Evolutionary conservation across 2,113 vertebrate species (phyloP), one percentile per base, ranked within the genome.

Genomic region (Chaetops frenatus): DNA sequence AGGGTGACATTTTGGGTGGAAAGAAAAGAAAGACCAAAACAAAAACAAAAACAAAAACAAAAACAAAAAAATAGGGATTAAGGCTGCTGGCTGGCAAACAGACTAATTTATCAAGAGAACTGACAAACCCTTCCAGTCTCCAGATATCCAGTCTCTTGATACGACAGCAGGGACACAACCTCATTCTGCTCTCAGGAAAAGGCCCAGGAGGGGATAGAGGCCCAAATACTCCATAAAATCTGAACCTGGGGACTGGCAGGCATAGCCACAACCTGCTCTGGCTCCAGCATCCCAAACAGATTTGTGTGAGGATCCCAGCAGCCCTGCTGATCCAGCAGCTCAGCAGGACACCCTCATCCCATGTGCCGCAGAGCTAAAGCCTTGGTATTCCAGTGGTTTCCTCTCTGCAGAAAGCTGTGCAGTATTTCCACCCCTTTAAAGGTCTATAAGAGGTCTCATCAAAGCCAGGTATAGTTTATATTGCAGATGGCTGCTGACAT

Each of bases 401-500:
- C 86, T 82, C 74, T 79, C 81, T 1, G 16, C 73, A 92, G 89
- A 94, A 70, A 95, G 70, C 85, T 22, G 2, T 60, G 93, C 74
- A 70, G 88, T 72, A 92, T 91, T 92, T 94, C 91, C 72, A 92
- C 54, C 78, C 76, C 67, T 92, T 94, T 84, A 94, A 97, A 95
- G 83, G 95, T 93, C 96, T 85, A 44, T 85, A 89, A 94, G 88
- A 90, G 95, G 93, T 91, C 92, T 96, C 96, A 95, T 97, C 96
- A 97, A 97, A 97, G 94, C 84, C 95, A 97, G 96, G 96, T 96
- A 96, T 77, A 88, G 93, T 96, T 97, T 96, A 97, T 96, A 93
- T 61, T 95, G 95, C 96, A 95, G 95, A 96, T 92, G 95, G 90
- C 86, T 97, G 92, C 94, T 96, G 95, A 96, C 94, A 96, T 95